phyloP scores from a whole-genome alignment of 2,888 invertebrate species.

The Cybosia mesomella region DNA sequence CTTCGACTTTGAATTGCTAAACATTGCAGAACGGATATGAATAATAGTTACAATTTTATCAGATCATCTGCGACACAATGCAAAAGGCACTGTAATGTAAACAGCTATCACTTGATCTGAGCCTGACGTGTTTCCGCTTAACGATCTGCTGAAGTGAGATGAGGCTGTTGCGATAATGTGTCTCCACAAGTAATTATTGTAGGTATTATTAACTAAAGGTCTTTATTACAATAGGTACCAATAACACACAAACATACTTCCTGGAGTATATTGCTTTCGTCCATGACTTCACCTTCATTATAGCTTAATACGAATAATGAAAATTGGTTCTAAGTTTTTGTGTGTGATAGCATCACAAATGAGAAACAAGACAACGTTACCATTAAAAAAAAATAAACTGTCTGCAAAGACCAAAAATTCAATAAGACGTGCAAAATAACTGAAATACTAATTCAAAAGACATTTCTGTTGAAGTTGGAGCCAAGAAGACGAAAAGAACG shows the following conservation, averaged over 20 bases:
- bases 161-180: neutral
- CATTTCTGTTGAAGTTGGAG: too few relatives aligned
- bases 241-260: neutral
- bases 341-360: too few relatives aligned
- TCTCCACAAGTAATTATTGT: neutral
- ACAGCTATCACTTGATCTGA: constrained; percentile 35
- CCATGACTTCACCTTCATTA: neutral
- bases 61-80: neutral
- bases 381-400: too few relatives aligned
- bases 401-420: too few relatives aligned
- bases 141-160: neutral
- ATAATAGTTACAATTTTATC: neutral
- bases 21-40: neutral
- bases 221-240: neutral
- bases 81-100: neutral
- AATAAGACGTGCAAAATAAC: too few relatives aligned
- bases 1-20: constrained; percentile 2
- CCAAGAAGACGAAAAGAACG: neutral
- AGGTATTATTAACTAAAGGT: neutral
- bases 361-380: too few relatives aligned
- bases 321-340: too few relatives aligned
- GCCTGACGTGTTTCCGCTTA: constrained; percentile 27
- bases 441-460: too few relatives aligned
- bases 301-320: too few relatives aligned
- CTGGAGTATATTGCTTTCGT: neutral